Base-by-base conservation (phyloP, 2,888 invertebrate species). In the Cephus spinipes region DNA sequence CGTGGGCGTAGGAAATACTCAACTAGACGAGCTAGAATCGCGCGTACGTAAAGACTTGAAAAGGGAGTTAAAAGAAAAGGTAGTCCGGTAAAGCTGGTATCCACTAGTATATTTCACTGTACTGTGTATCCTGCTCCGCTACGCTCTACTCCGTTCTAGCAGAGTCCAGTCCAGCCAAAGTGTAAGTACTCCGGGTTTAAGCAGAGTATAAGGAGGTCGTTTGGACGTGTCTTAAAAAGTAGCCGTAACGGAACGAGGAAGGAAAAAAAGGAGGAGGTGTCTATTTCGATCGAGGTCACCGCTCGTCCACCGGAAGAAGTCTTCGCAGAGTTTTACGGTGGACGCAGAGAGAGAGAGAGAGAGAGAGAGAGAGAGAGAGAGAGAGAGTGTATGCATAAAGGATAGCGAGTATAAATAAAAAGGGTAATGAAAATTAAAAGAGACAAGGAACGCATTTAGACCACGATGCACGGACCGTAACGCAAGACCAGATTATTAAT, bases 351-450 rank as follows among this genome's bases (percentile, higher is more conserved):
- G 40, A 33, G 30, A 68, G 75, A 6, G 34, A 33, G 55, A 40
- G 6, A 55, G 9, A 15, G 9, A n/a, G n/a, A 74, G 69, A 68
- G 74, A 12, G 40, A 33, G 30, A 68, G 75, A 6, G 34, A 33
- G 55, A 40, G 6, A 55, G 9, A 15, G 9, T 9, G 1, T 23
- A 40, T 31, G 30, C 30, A 31, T 15, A 69, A 36, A 31, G 74
- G 73, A 12, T 35, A 35, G 35, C 12, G 12, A 12, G 35, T 35
- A 35, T 3, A 35, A 35, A 35, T 35, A 55, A 69, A 75, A 80
- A 79, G 71, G 71, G 69, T 76, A 82, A 79, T 76, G 79, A 71
- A 75, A 33, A 71, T 76, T 77, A 73, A 73, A 78, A 33, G 73
- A 73, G 76, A 33, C 33, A 73, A 32, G 15, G 15, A 76, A 33